Conservation (phyloP, 2,797 vertebrate species). For the Cebuella pygmaea region DNA sequence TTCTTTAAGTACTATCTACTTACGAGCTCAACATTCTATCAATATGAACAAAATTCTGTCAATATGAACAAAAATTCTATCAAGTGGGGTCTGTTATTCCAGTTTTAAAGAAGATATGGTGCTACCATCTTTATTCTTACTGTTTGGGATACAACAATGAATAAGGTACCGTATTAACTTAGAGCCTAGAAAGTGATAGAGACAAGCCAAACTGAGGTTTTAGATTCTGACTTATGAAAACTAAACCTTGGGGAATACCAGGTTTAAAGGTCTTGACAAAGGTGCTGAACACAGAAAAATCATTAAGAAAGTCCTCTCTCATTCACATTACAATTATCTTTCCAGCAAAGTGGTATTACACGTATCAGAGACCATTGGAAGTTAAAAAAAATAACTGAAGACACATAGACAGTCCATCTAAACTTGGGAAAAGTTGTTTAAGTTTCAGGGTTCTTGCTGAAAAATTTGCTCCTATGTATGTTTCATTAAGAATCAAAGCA, state of each 20-base stretch:
- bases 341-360: not conserved
- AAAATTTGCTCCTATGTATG: conserved; percentile 47
- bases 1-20: not conserved
- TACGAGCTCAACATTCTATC: not conserved
- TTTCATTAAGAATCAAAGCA: conserved; percentile 84
- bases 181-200: not conserved
- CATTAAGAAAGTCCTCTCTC: not conserved
- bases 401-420: conserved; percentile 10
- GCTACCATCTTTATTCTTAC: not conserved
- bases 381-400: not conserved
- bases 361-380: not conserved
- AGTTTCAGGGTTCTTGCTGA: conserved; percentile 57
- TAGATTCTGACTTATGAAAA: not conserved
- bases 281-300: not conserved
- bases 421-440: conserved; percentile 56
- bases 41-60: no score
- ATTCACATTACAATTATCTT: not conserved
- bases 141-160: not conserved
- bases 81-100: not conserved
- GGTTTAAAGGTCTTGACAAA: not conserved
- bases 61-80: not conserved
- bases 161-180: not conserved
- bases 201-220: not conserved
- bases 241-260: not conserved
- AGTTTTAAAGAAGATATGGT: not conserved